Conservation (phyloP, 2,113 vertebrate species). For the Coptodon bakossiorum region DNA sequence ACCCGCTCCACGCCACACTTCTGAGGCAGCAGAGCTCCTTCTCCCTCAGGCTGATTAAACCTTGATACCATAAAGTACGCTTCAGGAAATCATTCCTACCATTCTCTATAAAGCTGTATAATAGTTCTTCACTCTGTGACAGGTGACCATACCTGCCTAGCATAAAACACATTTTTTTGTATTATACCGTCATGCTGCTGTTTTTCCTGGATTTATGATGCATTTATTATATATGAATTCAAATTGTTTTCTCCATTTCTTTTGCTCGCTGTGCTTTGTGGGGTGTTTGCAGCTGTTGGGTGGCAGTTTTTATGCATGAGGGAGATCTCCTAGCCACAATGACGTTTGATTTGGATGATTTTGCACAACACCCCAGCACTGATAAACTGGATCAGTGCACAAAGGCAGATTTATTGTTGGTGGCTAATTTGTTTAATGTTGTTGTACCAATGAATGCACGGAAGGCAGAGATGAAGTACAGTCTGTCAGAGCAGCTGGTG, state of each 20-base stretch:
- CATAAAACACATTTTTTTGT: not conserved
- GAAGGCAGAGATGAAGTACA: not conserved
- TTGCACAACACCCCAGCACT: not conserved
- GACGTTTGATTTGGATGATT: not conserved
- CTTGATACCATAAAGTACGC: too few relatives aligned
- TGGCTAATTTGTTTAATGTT: not conserved
- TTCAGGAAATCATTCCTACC: fast-evolving
- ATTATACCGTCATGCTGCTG: not conserved
- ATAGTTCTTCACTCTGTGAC: not conserved
- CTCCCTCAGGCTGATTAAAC: not conserved
- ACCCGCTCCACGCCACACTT: not conserved
- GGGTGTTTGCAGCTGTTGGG: not conserved
- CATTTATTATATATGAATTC: not conserved
- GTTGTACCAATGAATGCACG: fast-evolving
- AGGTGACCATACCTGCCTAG: not conserved
- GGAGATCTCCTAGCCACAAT: not conserved
- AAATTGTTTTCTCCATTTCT: not conserved
- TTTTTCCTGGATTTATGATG: not conserved
- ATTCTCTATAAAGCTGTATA: not conserved
- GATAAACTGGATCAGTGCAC: not conserved
- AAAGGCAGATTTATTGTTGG: not conserved
- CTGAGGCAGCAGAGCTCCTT: not conserved
- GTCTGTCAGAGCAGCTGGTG: not conserved
- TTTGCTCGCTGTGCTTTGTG: not conserved
- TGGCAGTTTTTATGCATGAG: not conserved